Evolutionary conservation across 2,888 invertebrate species (phyloP).

Genomic region (Sarcophaga subvicina): DNA sequence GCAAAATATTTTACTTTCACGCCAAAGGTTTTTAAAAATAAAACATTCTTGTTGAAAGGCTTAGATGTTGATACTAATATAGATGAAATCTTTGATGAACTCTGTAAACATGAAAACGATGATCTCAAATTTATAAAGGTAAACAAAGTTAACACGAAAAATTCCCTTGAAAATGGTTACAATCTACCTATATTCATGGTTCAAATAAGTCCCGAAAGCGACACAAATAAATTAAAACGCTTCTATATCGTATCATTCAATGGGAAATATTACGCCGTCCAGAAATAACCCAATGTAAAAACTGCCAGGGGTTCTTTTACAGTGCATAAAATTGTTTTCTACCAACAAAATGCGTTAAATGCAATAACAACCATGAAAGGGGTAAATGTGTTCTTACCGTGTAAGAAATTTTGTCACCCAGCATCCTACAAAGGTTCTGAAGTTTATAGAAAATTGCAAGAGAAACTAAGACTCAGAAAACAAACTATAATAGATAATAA

Average conservation of each 20-base stretch:
- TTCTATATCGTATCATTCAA: neutral
- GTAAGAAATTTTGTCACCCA: too few species aligned
- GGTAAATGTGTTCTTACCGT: neutral
- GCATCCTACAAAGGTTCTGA: too few species aligned
- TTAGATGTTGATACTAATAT: neutral
- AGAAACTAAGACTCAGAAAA: too few species aligned
- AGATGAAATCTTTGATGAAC: slow-evolving; percentile 9
- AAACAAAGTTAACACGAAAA: slow-evolving; percentile 10
- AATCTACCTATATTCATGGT: neutral
- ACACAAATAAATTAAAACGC: slow-evolving; percentile 10
- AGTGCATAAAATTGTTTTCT: slow-evolving; percentile 13
- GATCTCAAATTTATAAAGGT: slow-evolving; percentile 27
- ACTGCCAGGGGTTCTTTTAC: slow-evolving; percentile 19
- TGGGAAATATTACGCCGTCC: slow-evolving; percentile 14
- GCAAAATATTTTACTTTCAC: slow-evolving; percentile 14
- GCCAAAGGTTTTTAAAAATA: slow-evolving; percentile 14
- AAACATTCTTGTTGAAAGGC: slow-evolving; percentile 21
- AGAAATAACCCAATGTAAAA: slow-evolving; percentile 26
- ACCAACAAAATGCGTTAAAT: slow-evolving; percentile 37
- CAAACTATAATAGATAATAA: too few species aligned
- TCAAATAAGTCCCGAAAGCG: slow-evolving; percentile 24
- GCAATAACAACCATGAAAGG: slow-evolving; percentile 20
- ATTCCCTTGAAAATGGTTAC: slow-evolving; percentile 2
- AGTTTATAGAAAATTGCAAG: too few species aligned
- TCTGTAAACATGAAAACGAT: slow-evolving; percentile 5